Conservation (phyloP, 2,888 invertebrate genomes). For the Watsonalla binaria region DNA sequence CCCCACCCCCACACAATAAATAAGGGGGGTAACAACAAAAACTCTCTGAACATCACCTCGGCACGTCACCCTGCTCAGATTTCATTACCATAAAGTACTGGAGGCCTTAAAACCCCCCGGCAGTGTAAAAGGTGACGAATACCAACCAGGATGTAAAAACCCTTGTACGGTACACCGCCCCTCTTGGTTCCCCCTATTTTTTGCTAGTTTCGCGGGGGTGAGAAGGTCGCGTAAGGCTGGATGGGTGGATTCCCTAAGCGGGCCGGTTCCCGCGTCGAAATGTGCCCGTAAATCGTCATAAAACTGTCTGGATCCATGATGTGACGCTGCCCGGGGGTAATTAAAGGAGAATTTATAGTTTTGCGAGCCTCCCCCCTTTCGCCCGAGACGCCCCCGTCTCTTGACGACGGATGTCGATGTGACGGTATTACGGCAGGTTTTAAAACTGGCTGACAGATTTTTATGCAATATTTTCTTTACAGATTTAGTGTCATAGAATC, state of each 20-base stretch:
- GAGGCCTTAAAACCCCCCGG: slow-evolving; percentile 77
- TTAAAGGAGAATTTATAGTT: slow-evolving; percentile 80
- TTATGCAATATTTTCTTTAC: slow-evolving; percentile 22
- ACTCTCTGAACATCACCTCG: slow-evolving; percentile 75
- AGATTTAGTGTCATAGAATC: slow-evolving; percentile 4
- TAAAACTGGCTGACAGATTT: slow-evolving; percentile 29
- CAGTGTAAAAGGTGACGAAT: slow-evolving; percentile 74
- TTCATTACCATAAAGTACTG: slow-evolving; percentile 80
- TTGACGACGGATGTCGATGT: slow-evolving; percentile 48
- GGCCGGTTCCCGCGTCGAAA: slow-evolving; percentile 75
- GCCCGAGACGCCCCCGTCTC: slow-evolving; percentile 40
- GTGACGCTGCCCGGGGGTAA: slow-evolving; percentile 82
- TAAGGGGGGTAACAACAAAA: slow-evolving; percentile 74
- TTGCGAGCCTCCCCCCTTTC: slow-evolving; percentile 51
- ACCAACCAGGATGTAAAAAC: slow-evolving; percentile 40
- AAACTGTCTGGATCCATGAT: slow-evolving; percentile 86
- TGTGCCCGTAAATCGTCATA: slow-evolving; percentile 81
- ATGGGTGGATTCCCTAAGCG: slow-evolving; percentile 52
- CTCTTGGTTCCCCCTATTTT: slow-evolving; percentile 12
- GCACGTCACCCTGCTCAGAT: slow-evolving; percentile 78
- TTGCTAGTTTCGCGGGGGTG: slow-evolving; percentile 23
- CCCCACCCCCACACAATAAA: slow-evolving; percentile 71
- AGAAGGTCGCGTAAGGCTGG: slow-evolving; percentile 35
- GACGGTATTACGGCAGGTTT: slow-evolving; percentile 28
- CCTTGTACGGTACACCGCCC: slow-evolving; percentile 24